Evolutionary conservation across 2,888 invertebrate species (phyloP).

Genomic region (Tetragonisca angustula): DNA sequence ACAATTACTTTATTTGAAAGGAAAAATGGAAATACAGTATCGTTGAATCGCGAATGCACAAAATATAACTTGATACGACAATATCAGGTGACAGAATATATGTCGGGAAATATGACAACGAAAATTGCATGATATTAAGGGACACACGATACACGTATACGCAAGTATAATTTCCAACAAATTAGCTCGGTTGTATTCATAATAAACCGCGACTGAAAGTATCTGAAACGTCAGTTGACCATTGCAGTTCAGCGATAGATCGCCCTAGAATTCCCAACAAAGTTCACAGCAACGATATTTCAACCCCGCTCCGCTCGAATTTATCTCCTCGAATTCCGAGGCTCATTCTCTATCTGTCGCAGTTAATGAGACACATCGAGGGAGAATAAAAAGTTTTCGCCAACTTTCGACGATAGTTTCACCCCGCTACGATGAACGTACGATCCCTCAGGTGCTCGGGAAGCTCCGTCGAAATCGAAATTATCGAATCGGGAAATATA

Average conservation of each 20-base stretch:
- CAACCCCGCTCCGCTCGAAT: neutral
- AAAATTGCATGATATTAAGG: neutral
- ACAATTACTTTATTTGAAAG: too few species aligned
- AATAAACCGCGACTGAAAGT: neutral
- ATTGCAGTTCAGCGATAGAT: neutral
- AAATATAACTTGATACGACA: neutral
- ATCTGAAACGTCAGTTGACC: neutral
- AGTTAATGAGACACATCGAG: conserved; percentile 25
- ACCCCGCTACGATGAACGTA: neutral
- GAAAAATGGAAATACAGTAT: too few species aligned
- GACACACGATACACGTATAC: neutral
- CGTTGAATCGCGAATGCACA: neutral
- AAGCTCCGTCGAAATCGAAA: conserved; percentile 2
- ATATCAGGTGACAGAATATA: neutral
- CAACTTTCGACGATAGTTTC: neutral
- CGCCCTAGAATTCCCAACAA: neutral
- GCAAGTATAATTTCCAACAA: neutral
- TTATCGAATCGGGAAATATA: neutral
- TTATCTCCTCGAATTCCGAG: conserved; percentile 1
- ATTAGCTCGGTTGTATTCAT: too few species aligned
- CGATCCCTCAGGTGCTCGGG: neutral
- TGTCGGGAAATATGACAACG: neutral
- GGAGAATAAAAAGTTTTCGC: conserved; percentile 1
- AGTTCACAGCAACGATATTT: neutral
- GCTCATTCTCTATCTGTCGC: neutral